Base-by-base conservation (phyloP, 37 sponge, comb jelly and placozoan genomes). In the Sycon ciliatum region DNA sequence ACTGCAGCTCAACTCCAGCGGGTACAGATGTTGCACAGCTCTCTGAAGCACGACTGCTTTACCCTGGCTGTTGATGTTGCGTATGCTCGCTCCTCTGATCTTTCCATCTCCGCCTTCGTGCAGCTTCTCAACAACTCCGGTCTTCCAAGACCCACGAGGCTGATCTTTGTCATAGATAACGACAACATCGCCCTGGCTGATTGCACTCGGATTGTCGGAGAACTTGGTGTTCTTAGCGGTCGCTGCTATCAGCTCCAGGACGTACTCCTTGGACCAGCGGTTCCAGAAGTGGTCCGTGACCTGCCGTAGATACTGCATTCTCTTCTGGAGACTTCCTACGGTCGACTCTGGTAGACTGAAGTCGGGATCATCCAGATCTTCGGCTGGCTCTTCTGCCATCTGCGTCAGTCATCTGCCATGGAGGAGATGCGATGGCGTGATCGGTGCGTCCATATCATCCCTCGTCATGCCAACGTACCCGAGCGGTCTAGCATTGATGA, bases 261-360 rank as follows among this genome's bases (percentile, higher is more conserved):
- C 68, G 39, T 80, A 80, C 31, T 80, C 80, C 40, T 65, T 23
- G 3, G 56, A 53, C 77, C 77, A 76, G 34, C 77, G 28, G 5
- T 28, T 76, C 77, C 77, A 76, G 36, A 80, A 80, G 32, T 80
- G 80, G 36, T 79, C 71, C 18, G 71, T 3, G n/a, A 70, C 65
- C n/a, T 28, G 32, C 52, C 64, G 71, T 0, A 80, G 69, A 30
- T 80, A 64, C 63, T 74, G 74, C 33, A 54, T 52, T 74, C 81
- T 67, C 69, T 52, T 67, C 26, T 72, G 73, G 5, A 73, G 20
- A 0, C 57, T 13, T 32, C 65, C 80, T 16, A 29, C 18, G 7
- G 56, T 66, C 18, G 73, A 4, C 26, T 52, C 73, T n/a, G n/a
- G n/a, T n/a, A n/a, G n/a, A n/a, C n/a, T n/a, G 55, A 80, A 73